Evolutionary conservation across 2,888 invertebrate genomes (phyloP).

Genomic region (Agelastica alni): DNA sequence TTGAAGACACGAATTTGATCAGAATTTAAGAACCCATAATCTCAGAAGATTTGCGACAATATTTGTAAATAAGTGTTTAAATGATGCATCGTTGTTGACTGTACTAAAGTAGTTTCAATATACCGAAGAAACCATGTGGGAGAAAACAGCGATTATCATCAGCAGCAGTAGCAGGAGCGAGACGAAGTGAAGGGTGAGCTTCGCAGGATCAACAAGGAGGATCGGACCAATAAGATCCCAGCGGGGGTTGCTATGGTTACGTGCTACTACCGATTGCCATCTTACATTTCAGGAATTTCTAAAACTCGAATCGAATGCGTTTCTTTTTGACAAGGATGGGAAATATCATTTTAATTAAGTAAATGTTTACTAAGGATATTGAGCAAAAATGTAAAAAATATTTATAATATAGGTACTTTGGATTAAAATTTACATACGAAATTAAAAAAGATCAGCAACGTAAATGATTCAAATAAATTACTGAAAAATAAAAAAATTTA

Average conservation of each 20-base stretch:
- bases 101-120: neutral
- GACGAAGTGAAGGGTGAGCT: constrained; percentile 27
- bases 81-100: neutral
- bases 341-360: no score
- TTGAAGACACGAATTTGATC: no score
- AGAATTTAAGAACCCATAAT: no score
- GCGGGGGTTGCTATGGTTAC: constrained; percentile 52
- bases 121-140: neutral
- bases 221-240: constrained; percentile 47
- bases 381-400: no score
- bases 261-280: constrained; percentile 45
- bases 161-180: constrained; percentile 11
- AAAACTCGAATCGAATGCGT: constrained; percentile 15
- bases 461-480: no score
- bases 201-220: constrained; percentile 34
- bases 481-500: no score
- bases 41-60: neutral
- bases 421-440: no score
- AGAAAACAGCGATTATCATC: constrained; percentile 15
- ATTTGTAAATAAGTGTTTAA: neutral
- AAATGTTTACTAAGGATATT: no score
- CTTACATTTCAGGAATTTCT: constrained; percentile 42
- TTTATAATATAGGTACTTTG: no score
- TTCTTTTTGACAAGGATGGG: no score
- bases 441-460: no score